phyloP scores from a whole-genome alignment of 2,797 vertebrate genomes.

The Sus cebifrons region DNA sequence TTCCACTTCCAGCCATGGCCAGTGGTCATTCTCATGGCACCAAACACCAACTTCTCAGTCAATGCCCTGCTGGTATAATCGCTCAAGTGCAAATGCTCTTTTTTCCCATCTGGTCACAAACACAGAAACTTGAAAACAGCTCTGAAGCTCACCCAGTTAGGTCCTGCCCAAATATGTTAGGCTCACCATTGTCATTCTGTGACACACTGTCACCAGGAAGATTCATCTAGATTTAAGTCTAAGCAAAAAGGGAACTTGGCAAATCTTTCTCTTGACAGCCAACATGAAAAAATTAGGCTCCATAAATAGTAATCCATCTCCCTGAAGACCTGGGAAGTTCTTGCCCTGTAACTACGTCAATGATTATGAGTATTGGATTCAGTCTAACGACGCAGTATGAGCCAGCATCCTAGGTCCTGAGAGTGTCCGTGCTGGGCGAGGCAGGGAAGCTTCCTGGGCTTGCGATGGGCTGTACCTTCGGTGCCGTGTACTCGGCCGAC shows the following conservation, averaged over 20 bases:
- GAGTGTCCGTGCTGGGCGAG: not conserved
- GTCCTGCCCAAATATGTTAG: not conserved
- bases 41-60: constrained; percentile 10
- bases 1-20: not conserved
- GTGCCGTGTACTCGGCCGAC: not conserved
- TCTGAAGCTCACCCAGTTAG: not conserved
- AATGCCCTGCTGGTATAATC: constrained; percentile 13
- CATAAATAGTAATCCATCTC: not conserved
- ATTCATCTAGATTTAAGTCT: not conserved
- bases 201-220: not conserved
- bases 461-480: not conserved
- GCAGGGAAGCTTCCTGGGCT: not conserved
- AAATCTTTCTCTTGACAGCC: constrained; percentile 17
- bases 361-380: not conserved
- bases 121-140: not conserved
- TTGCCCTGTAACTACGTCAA: not conserved
- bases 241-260: not conserved
- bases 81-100: not conserved
- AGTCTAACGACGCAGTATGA: too few species aligned
- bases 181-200: not conserved
- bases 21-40: constrained; percentile 9
- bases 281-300: constrained; percentile 11
- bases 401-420: not conserved
- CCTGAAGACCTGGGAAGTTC: not conserved
- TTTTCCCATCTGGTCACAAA: not conserved